These are phyloP conservation scores for Chelon auratus DNA, from an alignment of 2,797 vertebrate species.

Conservation along the genomic window DNA sequence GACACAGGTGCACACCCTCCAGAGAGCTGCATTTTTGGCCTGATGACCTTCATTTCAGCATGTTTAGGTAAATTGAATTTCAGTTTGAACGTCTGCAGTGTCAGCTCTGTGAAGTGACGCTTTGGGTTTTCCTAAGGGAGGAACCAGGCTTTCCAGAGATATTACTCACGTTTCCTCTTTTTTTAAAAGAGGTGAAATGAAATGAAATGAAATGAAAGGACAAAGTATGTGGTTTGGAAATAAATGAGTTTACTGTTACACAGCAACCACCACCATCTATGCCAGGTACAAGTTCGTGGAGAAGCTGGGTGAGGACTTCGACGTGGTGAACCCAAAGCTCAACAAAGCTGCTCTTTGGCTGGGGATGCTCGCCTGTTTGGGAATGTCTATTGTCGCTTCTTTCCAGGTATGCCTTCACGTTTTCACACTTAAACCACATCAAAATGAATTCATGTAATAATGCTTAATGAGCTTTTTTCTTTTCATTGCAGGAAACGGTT, in stretches of 20 bases:
- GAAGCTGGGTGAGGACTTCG: slow-evolving; percentile 80
- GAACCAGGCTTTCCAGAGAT: slow-evolving; percentile 16
- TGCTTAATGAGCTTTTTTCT: background rate
- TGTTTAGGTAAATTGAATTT: slow-evolving; percentile 87
- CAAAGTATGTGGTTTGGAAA: background rate
- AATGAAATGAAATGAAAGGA: slow-evolving; percentile 63
- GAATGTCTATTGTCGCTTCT: slow-evolving; percentile 93
- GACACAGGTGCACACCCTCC: slow-evolving; percentile 91
- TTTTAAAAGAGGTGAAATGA: slow-evolving; percentile 27
- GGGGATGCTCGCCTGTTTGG: slow-evolving; percentile 88
- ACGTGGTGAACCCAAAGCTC: slow-evolving; percentile 59
- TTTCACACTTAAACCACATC: background rate
- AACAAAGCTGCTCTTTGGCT: slow-evolving; percentile 83
- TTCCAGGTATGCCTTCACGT: slow-evolving; percentile 89
- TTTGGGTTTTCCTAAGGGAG: slow-evolving; percentile 32
- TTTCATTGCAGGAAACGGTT: slow-evolving; percentile 85
- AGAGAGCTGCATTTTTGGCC: slow-evolving; percentile 95
- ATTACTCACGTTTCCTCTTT: slow-evolving; percentile 65
- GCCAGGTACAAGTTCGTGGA: slow-evolving; percentile 90
- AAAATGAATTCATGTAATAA: background rate
- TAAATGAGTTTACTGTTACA: background rate
- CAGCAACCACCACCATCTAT: slow-evolving; percentile 91
- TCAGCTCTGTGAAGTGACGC: slow-evolving; percentile 16
- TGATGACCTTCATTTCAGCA: slow-evolving; percentile 93
- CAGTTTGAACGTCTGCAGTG: background rate